These are phyloP conservation scores for Tachina lurida DNA, from an alignment of 2,888 invertebrate genomes.

Conservation along the genomic window DNA sequence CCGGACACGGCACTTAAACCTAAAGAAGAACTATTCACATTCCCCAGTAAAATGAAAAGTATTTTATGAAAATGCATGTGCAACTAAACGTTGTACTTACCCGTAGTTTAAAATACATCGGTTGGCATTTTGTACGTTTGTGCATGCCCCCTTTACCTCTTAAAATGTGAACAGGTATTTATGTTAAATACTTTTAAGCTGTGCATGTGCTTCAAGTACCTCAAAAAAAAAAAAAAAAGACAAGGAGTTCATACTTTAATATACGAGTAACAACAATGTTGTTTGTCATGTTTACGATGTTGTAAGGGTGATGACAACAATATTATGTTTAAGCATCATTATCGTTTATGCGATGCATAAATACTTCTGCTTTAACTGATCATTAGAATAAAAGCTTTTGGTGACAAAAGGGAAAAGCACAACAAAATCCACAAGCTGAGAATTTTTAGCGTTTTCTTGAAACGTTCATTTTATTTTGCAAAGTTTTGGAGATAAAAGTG, in stretches of 20 bases:
- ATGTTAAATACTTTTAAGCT: constrained; percentile 65
- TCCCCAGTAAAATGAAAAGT: constrained; percentile 21
- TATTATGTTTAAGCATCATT: constrained; percentile 2
- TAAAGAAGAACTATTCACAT: constrained; percentile 13
- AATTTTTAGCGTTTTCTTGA: constrained; percentile 1
- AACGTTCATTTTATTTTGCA: neutral
- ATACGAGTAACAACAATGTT: constrained; percentile 19
- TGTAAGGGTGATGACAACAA: constrained; percentile 13
- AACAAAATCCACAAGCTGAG: neutral
- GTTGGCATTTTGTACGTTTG: constrained; percentile 3
- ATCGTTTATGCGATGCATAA: constrained; percentile 43
- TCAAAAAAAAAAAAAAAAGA: neutral
- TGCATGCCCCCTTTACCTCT: neutral
- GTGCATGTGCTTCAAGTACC: constrained; percentile 43
- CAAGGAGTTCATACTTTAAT: constrained; percentile 34
- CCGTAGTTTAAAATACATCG: neutral
- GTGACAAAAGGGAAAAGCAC: neutral
- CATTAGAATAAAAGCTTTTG: constrained; percentile 53
- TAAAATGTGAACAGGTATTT: constrained; percentile 50
- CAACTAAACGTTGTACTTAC: constrained; percentile 14
- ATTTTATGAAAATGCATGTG: constrained; percentile 51
- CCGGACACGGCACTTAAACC: neutral
- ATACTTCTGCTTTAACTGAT: constrained; percentile 34
- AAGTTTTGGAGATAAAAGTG: neutral
- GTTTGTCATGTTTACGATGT: constrained; percentile 18